Percentiles rank a stretch among this genome's conserved stretches.
phyloP scores from a whole-genome alignment of 1,140 invertebrate species.

The Phymastichus coffea region DNA sequence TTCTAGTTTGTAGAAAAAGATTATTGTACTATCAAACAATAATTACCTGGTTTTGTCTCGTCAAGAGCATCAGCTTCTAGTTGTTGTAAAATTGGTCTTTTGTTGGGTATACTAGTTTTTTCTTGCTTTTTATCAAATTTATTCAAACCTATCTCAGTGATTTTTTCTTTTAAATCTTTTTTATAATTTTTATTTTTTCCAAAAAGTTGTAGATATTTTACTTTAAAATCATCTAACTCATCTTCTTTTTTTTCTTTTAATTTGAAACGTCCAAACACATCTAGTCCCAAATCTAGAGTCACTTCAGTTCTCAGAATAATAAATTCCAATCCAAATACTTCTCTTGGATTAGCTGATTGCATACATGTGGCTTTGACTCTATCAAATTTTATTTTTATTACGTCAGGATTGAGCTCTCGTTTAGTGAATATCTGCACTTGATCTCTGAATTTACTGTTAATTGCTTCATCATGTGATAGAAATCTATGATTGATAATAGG shows the following conservation, averaged over 20 bases:
- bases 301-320: slow-evolving; percentile 47
- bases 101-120: slow-evolving; percentile 31
- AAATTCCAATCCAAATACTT: slow-evolving; percentile 47
- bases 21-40: background rate
- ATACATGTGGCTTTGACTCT: slow-evolving; percentile 51
- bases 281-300: slow-evolving; percentile 41
- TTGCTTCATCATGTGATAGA: slow-evolving; percentile 49
- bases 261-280: slow-evolving; percentile 51
- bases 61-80: slow-evolving; percentile 42
- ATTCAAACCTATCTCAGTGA: slow-evolving; percentile 33
- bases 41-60: slow-evolving; percentile 13
- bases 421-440: slow-evolving; percentile 53
- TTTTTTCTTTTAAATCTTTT: slow-evolving; percentile 37
- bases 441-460: slow-evolving; percentile 46
- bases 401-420: slow-evolving; percentile 47
- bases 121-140: slow-evolving; percentile 44
- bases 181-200: slow-evolving; percentile 39
- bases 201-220: slow-evolving; percentile 41
- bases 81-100: slow-evolving; percentile 42
- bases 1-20: background rate
- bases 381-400: slow-evolving; percentile 46
- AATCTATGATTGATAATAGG: slow-evolving; percentile 50
- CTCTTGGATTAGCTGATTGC: slow-evolving; percentile 50
- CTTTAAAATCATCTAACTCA: slow-evolving; percentile 38
- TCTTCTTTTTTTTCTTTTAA: slow-evolving; percentile 38